phyloP scores from a whole-genome alignment of 2,888 invertebrate genomes.

The Phasia obesa region DNA sequence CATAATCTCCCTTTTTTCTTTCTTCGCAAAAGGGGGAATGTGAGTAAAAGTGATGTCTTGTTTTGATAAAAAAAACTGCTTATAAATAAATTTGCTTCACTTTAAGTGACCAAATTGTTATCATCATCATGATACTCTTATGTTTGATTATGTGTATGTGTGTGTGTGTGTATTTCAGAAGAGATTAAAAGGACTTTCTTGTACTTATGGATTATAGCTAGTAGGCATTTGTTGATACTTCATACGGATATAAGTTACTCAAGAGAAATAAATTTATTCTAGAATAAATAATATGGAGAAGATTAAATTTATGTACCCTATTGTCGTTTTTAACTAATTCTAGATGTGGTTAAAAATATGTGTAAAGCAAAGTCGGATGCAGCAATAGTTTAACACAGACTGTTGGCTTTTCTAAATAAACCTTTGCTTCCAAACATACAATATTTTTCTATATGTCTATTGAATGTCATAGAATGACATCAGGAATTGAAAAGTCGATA shows the following conservation, averaged over 20 bases:
- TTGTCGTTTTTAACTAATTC: neutral
- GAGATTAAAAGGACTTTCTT: conserved; percentile 82
- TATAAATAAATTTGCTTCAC: conserved; percentile 82
- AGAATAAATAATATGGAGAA: conserved; percentile 14
- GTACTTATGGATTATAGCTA: conserved; percentile 74
- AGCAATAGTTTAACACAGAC: no score
- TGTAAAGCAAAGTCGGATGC: no score
- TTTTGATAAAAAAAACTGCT: conserved; percentile 76
- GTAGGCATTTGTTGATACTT: conserved; percentile 73
- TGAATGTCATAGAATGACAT: no score
- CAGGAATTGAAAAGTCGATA: no score
- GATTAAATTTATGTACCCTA: conserved; percentile 35
- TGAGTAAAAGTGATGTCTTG: conserved; percentile 42
- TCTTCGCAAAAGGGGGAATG: conserved; percentile 1
- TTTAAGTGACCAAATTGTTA: conserved; percentile 82
- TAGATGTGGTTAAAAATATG: neutral
- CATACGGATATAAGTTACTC: conserved; percentile 22
- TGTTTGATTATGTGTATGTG: neutral
- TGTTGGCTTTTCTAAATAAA: no score
- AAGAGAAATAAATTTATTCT: conserved; percentile 39
- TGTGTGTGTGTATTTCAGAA: conserved; percentile 13
- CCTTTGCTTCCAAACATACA: no score
- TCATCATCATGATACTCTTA: conserved; percentile 78
- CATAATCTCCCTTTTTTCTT: conserved; percentile 12
- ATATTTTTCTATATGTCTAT: no score